phyloP scores from a whole-genome alignment of 2,113 vertebrate species.

The Capricornis sumatraensis region DNA sequence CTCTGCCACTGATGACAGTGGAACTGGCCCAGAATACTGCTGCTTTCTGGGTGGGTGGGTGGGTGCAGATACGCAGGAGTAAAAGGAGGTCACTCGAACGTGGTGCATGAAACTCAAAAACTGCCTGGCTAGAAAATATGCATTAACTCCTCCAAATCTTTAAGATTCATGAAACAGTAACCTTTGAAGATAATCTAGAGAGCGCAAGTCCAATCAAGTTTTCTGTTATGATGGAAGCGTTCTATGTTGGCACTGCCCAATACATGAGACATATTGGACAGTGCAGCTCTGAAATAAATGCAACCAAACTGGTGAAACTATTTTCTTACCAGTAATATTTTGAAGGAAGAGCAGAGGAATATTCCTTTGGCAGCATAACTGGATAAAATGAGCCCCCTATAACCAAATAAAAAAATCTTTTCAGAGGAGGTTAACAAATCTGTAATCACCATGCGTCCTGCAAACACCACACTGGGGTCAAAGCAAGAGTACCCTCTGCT shows the following conservation, averaged over 20 bases:
- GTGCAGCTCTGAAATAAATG: background rate
- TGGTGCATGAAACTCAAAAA: background rate
- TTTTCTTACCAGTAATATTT: slow-evolving; percentile 93
- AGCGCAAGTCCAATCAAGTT: background rate
- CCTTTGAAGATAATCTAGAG: background rate
- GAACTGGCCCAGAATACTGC: accelerated
- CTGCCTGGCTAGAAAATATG: background rate
- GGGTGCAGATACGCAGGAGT: accelerated
- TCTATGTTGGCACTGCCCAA: background rate
- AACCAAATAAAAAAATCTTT: slow-evolving; percentile 11
- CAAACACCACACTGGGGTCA: background rate
- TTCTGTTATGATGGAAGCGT: background rate
- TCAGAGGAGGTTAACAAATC: background rate
- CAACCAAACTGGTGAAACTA: background rate
- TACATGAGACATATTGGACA: background rate
- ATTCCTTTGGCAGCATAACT: slow-evolving; percentile 96
- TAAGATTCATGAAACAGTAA: background rate
- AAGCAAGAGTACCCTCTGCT: background rate
- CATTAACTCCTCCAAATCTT: background rate
- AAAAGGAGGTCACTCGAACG: background rate
- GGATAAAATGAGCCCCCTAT: slow-evolving; percentile 95
- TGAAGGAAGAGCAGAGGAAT: slow-evolving; percentile 96
- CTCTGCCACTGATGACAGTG: background rate
- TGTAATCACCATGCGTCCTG: background rate
- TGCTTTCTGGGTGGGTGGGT: background rate